A percentile compares a stretch with the other conserved stretches of the same genome.
Evolutionary conservation across 2,888 invertebrate genomes (phyloP).

Genomic region (Melangyna quadrimaculata): DNA sequence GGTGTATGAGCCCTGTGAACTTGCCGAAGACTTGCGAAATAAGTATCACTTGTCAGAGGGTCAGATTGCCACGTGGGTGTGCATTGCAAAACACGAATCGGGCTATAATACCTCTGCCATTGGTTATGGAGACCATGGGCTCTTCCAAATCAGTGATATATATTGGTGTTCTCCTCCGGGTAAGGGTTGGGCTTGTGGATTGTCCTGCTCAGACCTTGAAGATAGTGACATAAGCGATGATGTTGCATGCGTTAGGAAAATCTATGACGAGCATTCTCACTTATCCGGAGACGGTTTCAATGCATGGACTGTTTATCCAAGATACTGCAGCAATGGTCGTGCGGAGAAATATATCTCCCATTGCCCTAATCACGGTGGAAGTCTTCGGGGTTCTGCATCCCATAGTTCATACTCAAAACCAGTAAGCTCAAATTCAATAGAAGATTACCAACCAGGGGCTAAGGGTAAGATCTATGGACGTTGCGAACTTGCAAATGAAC

Average conservation of each 20-base stretch:
- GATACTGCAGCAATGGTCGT: conserved; percentile 76
- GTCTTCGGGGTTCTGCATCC: not conserved
- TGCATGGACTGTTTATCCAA: conserved; percentile 79
- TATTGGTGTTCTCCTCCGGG: conserved; percentile 86
- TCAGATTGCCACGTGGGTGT: conserved; percentile 85
- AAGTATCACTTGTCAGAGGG: conserved; percentile 82
- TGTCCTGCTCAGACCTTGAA: conserved; percentile 84
- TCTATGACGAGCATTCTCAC: conserved; percentile 85
- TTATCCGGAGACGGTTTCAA: conserved; percentile 87
- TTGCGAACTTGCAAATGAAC: conserved; percentile 87
- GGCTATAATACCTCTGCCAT: conserved; percentile 85
- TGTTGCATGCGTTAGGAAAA: conserved; percentile 84
- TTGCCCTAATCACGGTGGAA: conserved; percentile 73
- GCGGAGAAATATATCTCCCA: conserved; percentile 77
- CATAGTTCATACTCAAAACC: not conserved
- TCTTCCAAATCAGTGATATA: conserved; percentile 88
- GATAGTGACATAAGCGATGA: conserved; percentile 88
- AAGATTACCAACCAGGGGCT: conserved; percentile 9
- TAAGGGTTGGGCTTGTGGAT: conserved; percentile 84
- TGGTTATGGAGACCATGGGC: conserved; percentile 86
- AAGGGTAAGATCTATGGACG: conserved; percentile 84
- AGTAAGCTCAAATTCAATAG: conserved; percentile 30
- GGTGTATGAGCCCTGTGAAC: conserved; percentile 86
- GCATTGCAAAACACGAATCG: conserved; percentile 87
- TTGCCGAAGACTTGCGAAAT: conserved; percentile 84